Evolutionary conservation across 2,797 vertebrate species (phyloP).

Genomic region (Leucoraja ocellata): DNA sequence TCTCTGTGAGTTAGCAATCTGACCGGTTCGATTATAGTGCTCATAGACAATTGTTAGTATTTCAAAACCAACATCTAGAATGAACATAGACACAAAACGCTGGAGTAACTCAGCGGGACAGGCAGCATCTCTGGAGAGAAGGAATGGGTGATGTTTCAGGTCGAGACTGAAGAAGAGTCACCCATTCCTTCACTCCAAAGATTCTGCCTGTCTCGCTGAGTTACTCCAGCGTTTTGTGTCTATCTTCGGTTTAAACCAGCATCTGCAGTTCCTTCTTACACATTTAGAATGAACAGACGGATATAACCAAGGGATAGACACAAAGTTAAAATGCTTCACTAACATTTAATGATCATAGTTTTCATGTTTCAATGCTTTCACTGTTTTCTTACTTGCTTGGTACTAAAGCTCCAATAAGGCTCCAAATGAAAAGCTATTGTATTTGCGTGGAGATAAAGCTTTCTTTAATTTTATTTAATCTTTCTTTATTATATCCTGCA

Average conservation of each 20-base stretch:
- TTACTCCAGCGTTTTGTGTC: too few species aligned
- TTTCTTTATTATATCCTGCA: conserved; percentile 35
- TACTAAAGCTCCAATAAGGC: conserved; percentile 11
- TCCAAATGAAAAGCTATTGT: conserved; percentile 23
- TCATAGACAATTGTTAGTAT: neutral
- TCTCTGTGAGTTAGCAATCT: neutral
- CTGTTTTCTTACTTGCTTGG: conserved; percentile 13
- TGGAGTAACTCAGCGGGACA: too few species aligned
- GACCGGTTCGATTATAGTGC: too few species aligned
- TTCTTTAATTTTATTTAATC: conserved; percentile 38
- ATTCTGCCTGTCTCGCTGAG: too few species aligned
- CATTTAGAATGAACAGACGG: neutral
- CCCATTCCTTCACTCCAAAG: too few species aligned
- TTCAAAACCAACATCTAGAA: neutral
- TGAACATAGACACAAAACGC: neutral
- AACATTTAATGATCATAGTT: neutral
- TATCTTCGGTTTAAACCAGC: too few species aligned
- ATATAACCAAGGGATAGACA: neutral
- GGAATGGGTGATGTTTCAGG: too few species aligned
- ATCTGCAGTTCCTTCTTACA: too few species aligned
- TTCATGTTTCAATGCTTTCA: neutral
- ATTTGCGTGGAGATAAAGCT: conserved; percentile 15
- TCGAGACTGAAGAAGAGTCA: too few species aligned
- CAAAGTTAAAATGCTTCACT: neutral
- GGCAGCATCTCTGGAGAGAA: too few species aligned